Evolutionary conservation across 2,888 invertebrate genomes (phyloP).

Genomic region (Aricia artaxerxes): DNA sequence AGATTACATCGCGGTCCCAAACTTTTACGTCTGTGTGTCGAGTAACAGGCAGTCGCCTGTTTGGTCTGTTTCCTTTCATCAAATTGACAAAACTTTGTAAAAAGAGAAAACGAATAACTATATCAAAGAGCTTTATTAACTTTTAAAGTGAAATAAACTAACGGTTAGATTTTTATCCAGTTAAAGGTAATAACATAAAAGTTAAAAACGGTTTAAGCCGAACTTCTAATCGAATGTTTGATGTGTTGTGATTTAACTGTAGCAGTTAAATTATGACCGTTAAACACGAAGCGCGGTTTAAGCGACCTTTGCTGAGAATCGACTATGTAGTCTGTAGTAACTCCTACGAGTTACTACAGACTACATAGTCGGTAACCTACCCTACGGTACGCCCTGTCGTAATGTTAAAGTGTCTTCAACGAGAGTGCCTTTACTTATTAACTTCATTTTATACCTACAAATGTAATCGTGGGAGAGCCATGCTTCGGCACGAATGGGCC

Average conservation of each 20-base stretch:
- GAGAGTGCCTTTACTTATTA: background rate
- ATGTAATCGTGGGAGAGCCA: too few relatives aligned
- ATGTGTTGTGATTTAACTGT: slow-evolving; percentile 22
- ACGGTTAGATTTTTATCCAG: background rate
- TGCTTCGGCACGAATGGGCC: too few relatives aligned
- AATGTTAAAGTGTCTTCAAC: background rate
- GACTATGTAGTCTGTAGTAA: too few relatives aligned
- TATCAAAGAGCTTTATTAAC: background rate
- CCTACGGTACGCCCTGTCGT: background rate
- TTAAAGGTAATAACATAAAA: background rate
- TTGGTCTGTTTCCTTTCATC: too few relatives aligned
- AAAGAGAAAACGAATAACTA: background rate
- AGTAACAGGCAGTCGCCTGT: too few relatives aligned
- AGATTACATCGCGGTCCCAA: too few relatives aligned
- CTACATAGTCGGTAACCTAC: too few relatives aligned
- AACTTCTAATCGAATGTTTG: slow-evolving; percentile 6
- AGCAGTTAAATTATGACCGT: slow-evolving; percentile 28
- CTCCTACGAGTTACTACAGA: too few relatives aligned
- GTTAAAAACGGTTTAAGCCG: background rate
- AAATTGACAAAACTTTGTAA: too few relatives aligned
- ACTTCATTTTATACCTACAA: too few relatives aligned
- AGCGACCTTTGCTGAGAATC: background rate
- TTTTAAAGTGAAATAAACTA: background rate
- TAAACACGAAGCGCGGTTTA: slow-evolving; percentile 7
- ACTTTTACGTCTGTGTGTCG: too few relatives aligned